Base-by-base conservation (phyloP, 2,113 vertebrate genomes). In the Oncorhynchus masou region DNA sequence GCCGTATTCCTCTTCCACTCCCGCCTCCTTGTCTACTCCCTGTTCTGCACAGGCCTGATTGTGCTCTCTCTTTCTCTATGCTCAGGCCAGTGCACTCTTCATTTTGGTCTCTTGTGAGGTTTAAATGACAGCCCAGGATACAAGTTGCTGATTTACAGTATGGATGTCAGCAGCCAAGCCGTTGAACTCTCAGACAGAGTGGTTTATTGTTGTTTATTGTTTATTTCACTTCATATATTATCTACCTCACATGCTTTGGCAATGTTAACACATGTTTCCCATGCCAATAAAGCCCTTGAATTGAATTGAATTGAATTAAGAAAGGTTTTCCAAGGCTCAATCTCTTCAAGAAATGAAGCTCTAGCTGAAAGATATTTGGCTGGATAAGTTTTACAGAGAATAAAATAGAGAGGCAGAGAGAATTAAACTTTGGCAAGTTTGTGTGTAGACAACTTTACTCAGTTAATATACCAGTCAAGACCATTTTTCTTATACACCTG, bases 1-100 rank as follows among this genome's bases (percentile, higher is more conserved):
- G 22, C 66, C 60, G 69, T 68, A 82, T 83, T 75, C 62, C 75
- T 78, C 31, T 78, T 75, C 71, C 74, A 83, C 19, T 22, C 77
- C 73, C 74, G 74, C 65, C 76, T 76, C 49, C 57, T 24, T 49
- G 27, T 54, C 22, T 70, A 3, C 4, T 29, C 24, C 22, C 5
- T 13, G 9, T 8, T 71, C 45, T 70, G 74, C 68, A 81, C 51
- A 60, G 67, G 68, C 24, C 68, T 71, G 76, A 82, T 75, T 78
- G 73, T 72, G 60, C 69, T 72, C 78, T 79, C 80, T 68, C 64
- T 29, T 34, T 31, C 66, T 54, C 51, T 54, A 16, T 68, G n/a
- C 51, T 74, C 25, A 34, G n/a, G 24, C 6, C 9, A 64, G 70
- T 31, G 67, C 66, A 54, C 15, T 71, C 13, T 31, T 57, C n/a